Conservation (phyloP, 2,113 vertebrate species). For the Gobius niger region DNA sequence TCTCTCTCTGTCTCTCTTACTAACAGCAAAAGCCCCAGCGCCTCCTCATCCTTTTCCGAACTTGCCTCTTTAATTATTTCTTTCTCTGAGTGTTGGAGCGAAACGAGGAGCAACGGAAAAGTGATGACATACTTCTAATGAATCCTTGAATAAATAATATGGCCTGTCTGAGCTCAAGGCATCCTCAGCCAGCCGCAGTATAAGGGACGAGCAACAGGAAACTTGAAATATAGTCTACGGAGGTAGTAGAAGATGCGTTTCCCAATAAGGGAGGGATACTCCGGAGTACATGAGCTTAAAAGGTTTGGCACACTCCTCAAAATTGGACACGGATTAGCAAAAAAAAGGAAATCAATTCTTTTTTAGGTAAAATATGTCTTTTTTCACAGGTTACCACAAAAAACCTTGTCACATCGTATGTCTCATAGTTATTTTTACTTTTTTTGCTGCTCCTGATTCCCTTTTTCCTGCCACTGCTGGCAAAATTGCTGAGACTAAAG, state of each 20-base stretch:
- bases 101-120: conserved; percentile 57
- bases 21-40: conserved; percentile 27
- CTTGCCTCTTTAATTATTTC: conserved; percentile 65
- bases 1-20: neutral
- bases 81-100: conserved; percentile 67
- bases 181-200: conserved; percentile 38
- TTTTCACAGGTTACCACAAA: no score
- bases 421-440: no score
- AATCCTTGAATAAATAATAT: conserved; percentile 75
- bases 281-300: no score
- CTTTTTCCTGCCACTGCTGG: no score
- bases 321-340: neutral
- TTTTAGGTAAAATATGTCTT: no score
- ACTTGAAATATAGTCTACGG: neutral
- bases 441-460: no score
- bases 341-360: neutral
- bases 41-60: conserved; percentile 48
- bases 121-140: conserved; percentile 74
- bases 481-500: no score
- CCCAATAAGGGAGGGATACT: no score
- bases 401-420: no score
- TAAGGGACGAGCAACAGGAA: conserved; percentile 14
- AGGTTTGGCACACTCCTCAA: no score
- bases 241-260: neutral
- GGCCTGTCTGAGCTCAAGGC: conserved; percentile 65